Evolutionary conservation across 2,113 vertebrate species (phyloP).

Genomic region (Larimichthys crocea): DNA sequence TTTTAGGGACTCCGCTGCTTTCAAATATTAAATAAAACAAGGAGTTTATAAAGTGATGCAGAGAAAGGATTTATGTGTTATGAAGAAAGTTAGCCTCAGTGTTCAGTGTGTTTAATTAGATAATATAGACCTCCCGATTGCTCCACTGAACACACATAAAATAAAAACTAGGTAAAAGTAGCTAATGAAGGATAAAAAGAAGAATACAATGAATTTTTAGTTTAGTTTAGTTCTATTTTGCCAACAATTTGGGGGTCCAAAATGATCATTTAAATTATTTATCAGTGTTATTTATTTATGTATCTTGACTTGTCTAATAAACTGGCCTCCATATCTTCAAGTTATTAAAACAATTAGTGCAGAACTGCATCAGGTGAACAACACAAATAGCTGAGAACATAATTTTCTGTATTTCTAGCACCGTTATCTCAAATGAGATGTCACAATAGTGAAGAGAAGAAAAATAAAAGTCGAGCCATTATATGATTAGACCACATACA

Average conservation of each 20-base stretch:
- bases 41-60: too few relatives aligned
- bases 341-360: not conserved
- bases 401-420: constrained; percentile 19
- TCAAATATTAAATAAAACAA: too few relatives aligned
- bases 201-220: not conserved
- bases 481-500: constrained; percentile 59
- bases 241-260: not conserved
- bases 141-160: not conserved
- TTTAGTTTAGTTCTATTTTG: not conserved
- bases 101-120: too few relatives aligned
- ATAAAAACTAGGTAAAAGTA: not conserved
- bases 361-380: not conserved
- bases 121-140: not conserved
- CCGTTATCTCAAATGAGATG: constrained; percentile 17
- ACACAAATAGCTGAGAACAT: not conserved
- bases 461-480: constrained; percentile 33
- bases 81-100: too few relatives aligned
- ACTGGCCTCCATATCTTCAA: not conserved
- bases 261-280: not conserved
- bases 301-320: not conserved
- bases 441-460: constrained; percentile 9
- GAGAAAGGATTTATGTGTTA: too few relatives aligned
- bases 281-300: not conserved
- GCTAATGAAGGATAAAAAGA: not conserved
- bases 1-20: too few relatives aligned